Conservation (phyloP, 2,888 invertebrate genomes). For the Brassicogethes aeneus region DNA sequence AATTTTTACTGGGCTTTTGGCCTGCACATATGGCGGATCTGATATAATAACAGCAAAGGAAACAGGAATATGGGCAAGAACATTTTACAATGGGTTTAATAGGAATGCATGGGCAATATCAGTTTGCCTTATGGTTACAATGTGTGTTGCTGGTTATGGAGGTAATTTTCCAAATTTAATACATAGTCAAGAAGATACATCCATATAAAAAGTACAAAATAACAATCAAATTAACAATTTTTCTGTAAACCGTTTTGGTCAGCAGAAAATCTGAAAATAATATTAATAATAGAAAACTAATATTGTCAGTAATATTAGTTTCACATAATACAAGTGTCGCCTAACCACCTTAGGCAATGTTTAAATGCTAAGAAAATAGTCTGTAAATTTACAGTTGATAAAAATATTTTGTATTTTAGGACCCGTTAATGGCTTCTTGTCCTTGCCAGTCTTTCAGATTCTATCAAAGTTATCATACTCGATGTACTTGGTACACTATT, state of each 20-base stretch:
- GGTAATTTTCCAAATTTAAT: too few relatives aligned
- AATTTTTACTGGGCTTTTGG: neutral
- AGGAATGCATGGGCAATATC: conserved; percentile 6
- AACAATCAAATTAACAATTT: too few relatives aligned
- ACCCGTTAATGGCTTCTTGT: conserved; percentile 9
- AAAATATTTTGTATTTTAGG: conserved; percentile 15
- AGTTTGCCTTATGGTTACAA: conserved; percentile 2
- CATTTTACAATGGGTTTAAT: conserved; percentile 1
- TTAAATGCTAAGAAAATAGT: neutral
- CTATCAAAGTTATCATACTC: conserved; percentile 9
- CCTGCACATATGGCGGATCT: conserved; percentile 3
- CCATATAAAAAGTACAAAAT: too few relatives aligned
- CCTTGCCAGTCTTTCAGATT: conserved; percentile 10
- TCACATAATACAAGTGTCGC: too few relatives aligned
- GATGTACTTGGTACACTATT: conserved; percentile 9
- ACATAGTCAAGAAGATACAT: too few relatives aligned
- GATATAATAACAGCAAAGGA: conserved; percentile 1
- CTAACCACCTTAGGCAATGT: neutral
- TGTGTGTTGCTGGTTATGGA: conserved; percentile 6
- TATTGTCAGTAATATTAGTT: too few relatives aligned
- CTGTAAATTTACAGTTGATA: neutral
- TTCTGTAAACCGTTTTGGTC: too few relatives aligned
- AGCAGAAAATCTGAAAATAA: too few relatives aligned
- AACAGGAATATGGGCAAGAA: neutral
- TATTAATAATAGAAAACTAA: too few relatives aligned